A percentile compares a stretch with the other conserved stretches of the same genome.
Conservation (phyloP, 2,888 invertebrate genomes). For the Phaonia tiefii region DNA sequence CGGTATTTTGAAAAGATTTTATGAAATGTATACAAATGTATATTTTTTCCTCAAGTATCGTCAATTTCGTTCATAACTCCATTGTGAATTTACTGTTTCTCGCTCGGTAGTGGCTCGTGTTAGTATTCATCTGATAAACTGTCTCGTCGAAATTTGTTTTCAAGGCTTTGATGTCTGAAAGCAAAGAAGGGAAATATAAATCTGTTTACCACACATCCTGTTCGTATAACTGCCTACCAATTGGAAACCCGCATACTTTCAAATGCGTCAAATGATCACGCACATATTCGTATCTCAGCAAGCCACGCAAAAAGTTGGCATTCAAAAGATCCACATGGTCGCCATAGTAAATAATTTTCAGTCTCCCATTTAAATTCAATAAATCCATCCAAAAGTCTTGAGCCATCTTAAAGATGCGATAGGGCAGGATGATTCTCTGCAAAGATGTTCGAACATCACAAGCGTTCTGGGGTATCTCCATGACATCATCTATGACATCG, state of each 20-base stretch:
- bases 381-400: constrained; percentile 58
- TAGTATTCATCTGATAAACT: constrained; percentile 47
- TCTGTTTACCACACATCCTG: background rate
- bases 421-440: constrained; percentile 29
- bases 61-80: constrained; percentile 35
- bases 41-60: no score
- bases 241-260: constrained; percentile 49
- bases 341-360: constrained; percentile 48
- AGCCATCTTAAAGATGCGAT: constrained; percentile 49
- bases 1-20: no score
- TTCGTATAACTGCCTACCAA: constrained; percentile 39
- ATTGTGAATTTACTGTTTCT: constrained; percentile 48
- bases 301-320: constrained; percentile 42
- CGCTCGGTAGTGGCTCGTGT: constrained; percentile 56
- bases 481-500: constrained; percentile 49
- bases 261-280: constrained; percentile 18
- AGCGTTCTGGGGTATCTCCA: constrained; percentile 55
- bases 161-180: background rate
- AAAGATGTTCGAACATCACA: constrained; percentile 46
- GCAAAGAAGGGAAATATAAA: constrained; percentile 5
- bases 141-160: constrained; percentile 16
- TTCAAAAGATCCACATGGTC: constrained; percentile 57
- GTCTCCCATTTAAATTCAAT: constrained; percentile 31
- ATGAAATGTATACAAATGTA: no score
- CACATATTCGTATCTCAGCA: constrained; percentile 30